Base-by-base conservation (phyloP, 2,113 vertebrate species). In the Todiramphus saurophagus region DNA sequence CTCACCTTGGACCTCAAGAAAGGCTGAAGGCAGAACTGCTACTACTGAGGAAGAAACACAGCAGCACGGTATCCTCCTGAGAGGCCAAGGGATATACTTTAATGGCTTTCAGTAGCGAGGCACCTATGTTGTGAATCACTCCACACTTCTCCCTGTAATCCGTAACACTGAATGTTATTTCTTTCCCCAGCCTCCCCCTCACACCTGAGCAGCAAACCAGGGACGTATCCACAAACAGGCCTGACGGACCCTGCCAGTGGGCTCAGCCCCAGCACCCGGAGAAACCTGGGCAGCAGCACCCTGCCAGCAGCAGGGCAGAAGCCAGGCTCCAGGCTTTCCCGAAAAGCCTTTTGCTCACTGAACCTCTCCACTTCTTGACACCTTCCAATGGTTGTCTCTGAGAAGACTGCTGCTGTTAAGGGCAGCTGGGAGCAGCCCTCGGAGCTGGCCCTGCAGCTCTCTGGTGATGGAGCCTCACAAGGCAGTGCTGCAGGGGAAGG, bases 241-340 rank as follows among this genome's bases (percentile, higher is more conserved):
- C 20, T 2, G 5, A n/a, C 20, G 20, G 60, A 50, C 37, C 28
- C 21, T 0, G 0, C 14, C 6, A 8, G 10, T 0, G 0, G 46
- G 37, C 69, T 85, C 60, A 11, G 37, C 66, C 80, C 39, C 2
- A 14, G 10, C 21, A 1, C 53, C 25, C 72, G 16, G 18, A 12
- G 37, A 50, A 41, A 68, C 2, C 11, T 10, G 31, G 28, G 4
- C 43, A 59, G 85, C 60, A 33, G 41, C 64, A 67, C 64, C 43
- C 64, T 14, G 33, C 25, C 83, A 44, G 69, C 5, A 2, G 0
- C 1, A 0, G 33, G 62, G 58, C 67, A 76, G 31, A 21, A 56
- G 41, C 25, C 84, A 80, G 67, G 59, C 46, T 41, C 51, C n/a
- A 55, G 37, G 43, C 43, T 68, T 35, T 33, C 55, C 44, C 21